Evolutionary conservation across 2,888 invertebrate genomes (phyloP), one percentile per base, ranked within the genome.

Genomic region (Brachynemurus nebulosus): DNA sequence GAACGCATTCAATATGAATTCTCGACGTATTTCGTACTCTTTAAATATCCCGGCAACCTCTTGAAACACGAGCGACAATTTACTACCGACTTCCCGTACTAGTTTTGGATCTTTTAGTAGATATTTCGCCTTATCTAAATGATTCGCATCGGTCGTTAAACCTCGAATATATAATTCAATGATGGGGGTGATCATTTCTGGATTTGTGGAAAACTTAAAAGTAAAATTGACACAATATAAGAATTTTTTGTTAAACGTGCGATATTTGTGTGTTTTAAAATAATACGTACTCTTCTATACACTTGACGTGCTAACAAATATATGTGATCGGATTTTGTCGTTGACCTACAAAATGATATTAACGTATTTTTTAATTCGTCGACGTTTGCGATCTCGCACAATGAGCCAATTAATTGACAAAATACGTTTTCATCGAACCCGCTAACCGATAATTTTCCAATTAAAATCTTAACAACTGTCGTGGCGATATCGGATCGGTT

Each of bases 1-100:
- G 65, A 85, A 86, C 1, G 84, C 80, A 1, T 85, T 83, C 33
- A 85, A 68, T 1, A 77, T 64, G 56, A 83, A 84, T 64, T 85
- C 85, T 52, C 76, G 69, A 39, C 72, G 71, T 21, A 83, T 69
- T 17, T 71, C 62, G 55, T 79, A 75, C 44, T 67, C 67, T 17
- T 70, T 63, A 27, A 83, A 65, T 36, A 78, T 60, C 39, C 70
- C 66, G 2, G 80, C 79, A 37, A 85, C 63, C 51, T 75, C 72
- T 6, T 75, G 63, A 62, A 83, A 81, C 61, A 78, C 78, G 47
- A 63, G 58, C 5, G 78, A 68, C 20, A 80, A 62, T 20, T 76
- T 69, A 16, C 72, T 72, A 14, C 74, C 74, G 1, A 71, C 65
- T 52, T 71, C 73, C 57, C 72, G 64, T 1, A 68, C 63, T 53